Evolutionary conservation across 2,797 vertebrate genomes (phyloP).

Genomic region (Arnoldichthys spilopterus): DNA sequence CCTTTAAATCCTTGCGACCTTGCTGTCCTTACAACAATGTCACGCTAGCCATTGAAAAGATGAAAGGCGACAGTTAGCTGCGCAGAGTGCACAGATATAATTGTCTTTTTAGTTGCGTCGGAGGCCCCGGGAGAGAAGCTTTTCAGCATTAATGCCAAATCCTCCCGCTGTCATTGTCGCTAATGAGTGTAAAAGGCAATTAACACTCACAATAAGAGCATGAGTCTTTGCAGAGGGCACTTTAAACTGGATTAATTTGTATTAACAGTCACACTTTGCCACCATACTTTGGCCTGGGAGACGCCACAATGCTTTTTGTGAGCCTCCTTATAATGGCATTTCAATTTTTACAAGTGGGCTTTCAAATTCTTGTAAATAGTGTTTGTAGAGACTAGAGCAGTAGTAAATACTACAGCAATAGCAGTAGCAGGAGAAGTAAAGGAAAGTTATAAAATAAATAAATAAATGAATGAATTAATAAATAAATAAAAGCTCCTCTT

Average conservation of each 20-base stretch:
- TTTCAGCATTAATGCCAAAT: conserved; percentile 70
- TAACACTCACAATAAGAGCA: conserved; percentile 62
- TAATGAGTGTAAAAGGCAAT: conserved; percentile 77
- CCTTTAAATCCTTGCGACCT: conserved; percentile 67
- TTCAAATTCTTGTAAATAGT: neutral
- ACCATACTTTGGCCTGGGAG: conserved; percentile 23
- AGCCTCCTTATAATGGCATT: conserved; percentile 7
- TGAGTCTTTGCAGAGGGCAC: conserved; percentile 58
- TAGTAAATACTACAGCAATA: neutral
- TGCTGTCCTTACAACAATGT: conserved; percentile 69
- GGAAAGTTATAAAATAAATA: no score
- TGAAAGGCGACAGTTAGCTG: conserved; percentile 63
- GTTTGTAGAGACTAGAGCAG: neutral
- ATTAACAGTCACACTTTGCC: conserved; percentile 30
- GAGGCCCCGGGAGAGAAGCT: conserved; percentile 63
- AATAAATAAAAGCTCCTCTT: no score
- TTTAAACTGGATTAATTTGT: conserved; percentile 52
- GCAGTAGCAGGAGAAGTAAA: neutral
- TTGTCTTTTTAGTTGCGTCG: conserved; percentile 71
- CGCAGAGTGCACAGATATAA: conserved; percentile 63
- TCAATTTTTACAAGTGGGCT: conserved; percentile 11
- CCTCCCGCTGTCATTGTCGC: conserved; percentile 63
- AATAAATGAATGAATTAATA: no score
- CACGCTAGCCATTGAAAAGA: conserved; percentile 67
- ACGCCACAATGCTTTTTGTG: conserved; percentile 15